Evolutionary conservation across 2,113 vertebrate species (phyloP).

Genomic region (Acrocephalus kingi): DNA sequence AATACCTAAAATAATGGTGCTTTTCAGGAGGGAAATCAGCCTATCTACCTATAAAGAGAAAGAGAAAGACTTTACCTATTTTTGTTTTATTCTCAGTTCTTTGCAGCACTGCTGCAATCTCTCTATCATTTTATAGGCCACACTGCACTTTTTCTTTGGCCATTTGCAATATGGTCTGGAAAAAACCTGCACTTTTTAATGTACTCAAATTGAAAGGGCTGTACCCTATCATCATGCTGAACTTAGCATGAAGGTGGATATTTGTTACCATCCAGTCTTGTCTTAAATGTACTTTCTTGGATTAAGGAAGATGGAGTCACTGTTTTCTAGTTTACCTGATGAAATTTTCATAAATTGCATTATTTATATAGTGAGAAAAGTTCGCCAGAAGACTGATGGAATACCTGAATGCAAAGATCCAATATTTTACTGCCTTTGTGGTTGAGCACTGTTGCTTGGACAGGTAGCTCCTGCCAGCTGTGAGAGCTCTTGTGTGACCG

Average conservation of each 20-base stretch:
- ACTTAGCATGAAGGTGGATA: not conserved
- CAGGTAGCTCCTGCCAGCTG: not conserved
- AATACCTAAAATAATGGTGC: not conserved
- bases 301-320: not conserved
- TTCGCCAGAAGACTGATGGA: not conserved
- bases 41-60: not conserved
- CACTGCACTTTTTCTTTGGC: not conserved
- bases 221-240: not conserved
- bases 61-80: not conserved
- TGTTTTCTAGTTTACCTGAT: not conserved
- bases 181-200: not conserved
- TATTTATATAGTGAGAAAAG: not conserved
- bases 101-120: not conserved
- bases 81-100: not conserved
- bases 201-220: not conserved
- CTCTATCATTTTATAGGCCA: not conserved
- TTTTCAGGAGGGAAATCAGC: not conserved
- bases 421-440: not conserved
- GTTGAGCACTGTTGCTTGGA: not conserved
- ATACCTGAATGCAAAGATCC: not conserved
- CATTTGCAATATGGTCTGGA: not conserved
- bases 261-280: not conserved
- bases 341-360: slow-evolving; percentile 1
- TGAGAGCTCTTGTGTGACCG: not conserved
- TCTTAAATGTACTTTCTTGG: not conserved